phyloP scores from a whole-genome alignment of 2,888 invertebrate species.

The Caenorhabditis imperialis region DNA sequence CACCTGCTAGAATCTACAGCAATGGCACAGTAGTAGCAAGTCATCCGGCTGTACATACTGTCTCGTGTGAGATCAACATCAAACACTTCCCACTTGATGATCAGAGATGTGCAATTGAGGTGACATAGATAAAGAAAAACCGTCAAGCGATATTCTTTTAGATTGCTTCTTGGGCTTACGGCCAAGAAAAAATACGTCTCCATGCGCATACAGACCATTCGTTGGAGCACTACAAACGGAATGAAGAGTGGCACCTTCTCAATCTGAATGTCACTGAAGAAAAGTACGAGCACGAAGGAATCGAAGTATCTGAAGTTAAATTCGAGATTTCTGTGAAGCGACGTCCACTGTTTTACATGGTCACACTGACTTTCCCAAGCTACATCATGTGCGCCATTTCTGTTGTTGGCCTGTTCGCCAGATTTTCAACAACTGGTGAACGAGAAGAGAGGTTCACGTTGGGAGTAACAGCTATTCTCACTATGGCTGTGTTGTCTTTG shows the following conservation, averaged over 20 bases:
- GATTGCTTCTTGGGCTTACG: constrained; percentile 77
- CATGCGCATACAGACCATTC: constrained; percentile 71
- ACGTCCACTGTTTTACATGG: constrained; percentile 76
- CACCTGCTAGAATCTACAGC: constrained; percentile 66
- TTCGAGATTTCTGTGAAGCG: constrained; percentile 74
- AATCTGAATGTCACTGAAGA: constrained; percentile 67
- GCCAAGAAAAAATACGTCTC: constrained; percentile 72
- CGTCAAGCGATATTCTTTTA: constrained; percentile 36
- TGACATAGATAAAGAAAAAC: too few species aligned
- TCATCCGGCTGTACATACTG: constrained; percentile 75
- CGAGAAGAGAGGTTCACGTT: constrained; percentile 73
- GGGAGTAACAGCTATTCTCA: constrained; percentile 75
- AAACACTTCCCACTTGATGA: constrained; percentile 68
- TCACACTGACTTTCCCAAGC: constrained; percentile 75
- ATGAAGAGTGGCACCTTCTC: constrained; percentile 74
- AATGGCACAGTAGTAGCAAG: constrained; percentile 74
- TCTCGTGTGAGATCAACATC: constrained; percentile 75
- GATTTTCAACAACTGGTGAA: constrained; percentile 75
- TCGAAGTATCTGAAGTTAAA: constrained; percentile 72
- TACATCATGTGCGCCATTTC: constrained; percentile 75
- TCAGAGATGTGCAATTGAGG: constrained; percentile 74
- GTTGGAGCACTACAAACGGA: constrained; percentile 71
- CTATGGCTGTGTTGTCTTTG: constrained; percentile 76
- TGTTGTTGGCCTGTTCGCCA: constrained; percentile 74
- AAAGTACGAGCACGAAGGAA: constrained; percentile 75